Evolutionary conservation across 2,888 invertebrate genomes (phyloP), one percentile per base, ranked within the genome.

Genomic region (Cephus rjabovi): DNA sequence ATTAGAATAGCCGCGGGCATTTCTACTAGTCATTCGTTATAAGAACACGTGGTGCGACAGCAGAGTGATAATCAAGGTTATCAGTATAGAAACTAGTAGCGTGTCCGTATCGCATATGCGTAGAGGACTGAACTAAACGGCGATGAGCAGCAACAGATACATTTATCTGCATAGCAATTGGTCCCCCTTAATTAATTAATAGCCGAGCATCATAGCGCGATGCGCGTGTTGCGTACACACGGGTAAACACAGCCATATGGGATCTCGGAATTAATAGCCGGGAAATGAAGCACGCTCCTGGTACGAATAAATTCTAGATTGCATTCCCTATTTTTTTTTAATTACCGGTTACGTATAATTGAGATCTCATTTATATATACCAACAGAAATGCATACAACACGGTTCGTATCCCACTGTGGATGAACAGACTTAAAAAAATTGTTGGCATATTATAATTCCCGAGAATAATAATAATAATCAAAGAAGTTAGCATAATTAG

Each of bases 161-260:
- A 85, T 84, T 80, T 81, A 85, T 85, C 81, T 81, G 81, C 81
- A 83, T 83, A 82, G 77, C 80, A 81, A 85, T 82, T 77, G 79
- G 73, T 33, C 71, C 12, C 71, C 76, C 75, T 79, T 81, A 86
- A 86, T 85, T 84, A 85, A 84, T 83, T 84, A 85, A 84, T 82
- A 83, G 84, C 79, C 80, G 77, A 82, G 84, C 84, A 85, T 81
- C 81, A 77, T 84, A 80, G 81, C 79, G 85, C 79, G 69, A 74
- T 80, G 76, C 79, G 82, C 81, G 81, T 81, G 33, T 71, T 71
- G 33, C 30, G 71, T 33, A 34, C 71, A 31, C 71, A 71, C 31
- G 33, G 9, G 79, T 80, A 82, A 84, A 82, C 80, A 80, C 69
- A 56, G 79, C 81, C 85, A 85, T 84, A 85, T 85, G 85, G 85